Percentiles rank a stretch among this genome's conserved stretches.
Evolutionary conservation across 2,797 vertebrate genomes (phyloP).

Genomic region (Tinamus major): DNA sequence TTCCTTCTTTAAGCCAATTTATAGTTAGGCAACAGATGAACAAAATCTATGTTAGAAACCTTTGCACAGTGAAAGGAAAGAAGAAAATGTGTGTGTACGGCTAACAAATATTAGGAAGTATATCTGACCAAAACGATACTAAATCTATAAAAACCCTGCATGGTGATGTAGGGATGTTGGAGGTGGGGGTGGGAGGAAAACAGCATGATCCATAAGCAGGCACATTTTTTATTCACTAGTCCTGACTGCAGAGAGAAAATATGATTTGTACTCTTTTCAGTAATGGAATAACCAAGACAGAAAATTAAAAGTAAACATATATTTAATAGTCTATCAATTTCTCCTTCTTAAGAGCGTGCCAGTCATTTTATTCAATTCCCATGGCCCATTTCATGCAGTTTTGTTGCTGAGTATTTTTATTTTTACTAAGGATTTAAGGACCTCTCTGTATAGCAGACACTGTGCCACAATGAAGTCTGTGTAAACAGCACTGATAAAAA

Average conservation of each 20-base stretch:
- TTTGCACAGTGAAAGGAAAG: background rate
- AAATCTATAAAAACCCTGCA: background rate
- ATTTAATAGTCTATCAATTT: background rate
- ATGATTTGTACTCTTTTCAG: background rate
- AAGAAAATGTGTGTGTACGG: background rate
- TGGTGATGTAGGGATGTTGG: background rate
- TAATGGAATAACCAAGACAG: background rate
- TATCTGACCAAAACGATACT: background rate
- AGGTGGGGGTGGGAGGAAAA: background rate
- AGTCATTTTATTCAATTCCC: background rate
- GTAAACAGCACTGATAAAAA: background rate
- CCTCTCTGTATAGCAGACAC: background rate
- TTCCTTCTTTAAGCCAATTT: constrained; percentile 1
- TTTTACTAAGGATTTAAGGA: background rate
- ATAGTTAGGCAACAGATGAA: background rate
- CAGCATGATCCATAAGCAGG: background rate
- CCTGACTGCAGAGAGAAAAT: background rate
- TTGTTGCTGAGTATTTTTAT: background rate
- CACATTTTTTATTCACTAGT: background rate
- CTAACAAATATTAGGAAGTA: background rate
- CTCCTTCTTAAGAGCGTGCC: background rate
- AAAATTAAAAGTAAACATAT: background rate
- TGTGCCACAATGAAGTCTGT: background rate
- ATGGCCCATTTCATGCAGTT: background rate
- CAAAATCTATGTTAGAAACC: background rate